Evolutionary conservation across 2,797 vertebrate species (phyloP).

Genomic region (Acipenser oxyrinchus): DNA sequence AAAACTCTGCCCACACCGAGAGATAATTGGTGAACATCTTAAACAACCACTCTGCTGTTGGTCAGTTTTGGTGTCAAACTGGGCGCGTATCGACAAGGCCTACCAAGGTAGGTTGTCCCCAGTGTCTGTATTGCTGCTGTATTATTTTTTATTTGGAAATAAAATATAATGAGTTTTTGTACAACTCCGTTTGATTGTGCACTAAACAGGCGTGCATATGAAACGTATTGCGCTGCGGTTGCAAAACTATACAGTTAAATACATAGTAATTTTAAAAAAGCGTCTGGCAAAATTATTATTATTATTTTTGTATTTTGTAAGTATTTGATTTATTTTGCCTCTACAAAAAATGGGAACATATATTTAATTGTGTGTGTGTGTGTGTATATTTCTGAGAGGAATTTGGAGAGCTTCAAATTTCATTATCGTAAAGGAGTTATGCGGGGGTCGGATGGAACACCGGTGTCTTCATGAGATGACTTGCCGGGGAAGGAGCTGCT

Average conservation of each 20-base stretch:
- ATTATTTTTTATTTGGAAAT: too few relatives aligned
- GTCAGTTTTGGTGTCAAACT: neutral
- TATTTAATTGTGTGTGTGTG: constrained; percentile 3
- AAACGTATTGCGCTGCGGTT: too few relatives aligned
- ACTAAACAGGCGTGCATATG: too few relatives aligned
- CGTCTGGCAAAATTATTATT: too few relatives aligned
- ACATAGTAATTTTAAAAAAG: too few relatives aligned
- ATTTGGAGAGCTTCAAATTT: too few relatives aligned
- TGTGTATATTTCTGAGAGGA: too few relatives aligned
- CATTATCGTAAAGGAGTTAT: neutral
- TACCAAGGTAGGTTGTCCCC: neutral
- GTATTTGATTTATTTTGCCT: too few relatives aligned
- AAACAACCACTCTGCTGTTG: constrained; percentile 27
- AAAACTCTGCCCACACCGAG: neutral
- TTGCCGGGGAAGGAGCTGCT: neutral
- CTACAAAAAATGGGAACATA: constrained; percentile 31
- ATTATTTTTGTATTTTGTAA: too few relatives aligned
- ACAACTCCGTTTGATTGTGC: too few relatives aligned
- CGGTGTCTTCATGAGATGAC: neutral
- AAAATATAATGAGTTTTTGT: too few relatives aligned
- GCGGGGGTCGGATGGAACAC: neutral
- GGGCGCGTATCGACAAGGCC: neutral
- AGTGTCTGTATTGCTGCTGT: neutral
- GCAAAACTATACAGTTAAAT: too few relatives aligned
- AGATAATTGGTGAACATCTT: neutral